Base-by-base conservation (phyloP, 35 echinoderm and acorn worm genomes). In the Acanthaster planci region DNA sequence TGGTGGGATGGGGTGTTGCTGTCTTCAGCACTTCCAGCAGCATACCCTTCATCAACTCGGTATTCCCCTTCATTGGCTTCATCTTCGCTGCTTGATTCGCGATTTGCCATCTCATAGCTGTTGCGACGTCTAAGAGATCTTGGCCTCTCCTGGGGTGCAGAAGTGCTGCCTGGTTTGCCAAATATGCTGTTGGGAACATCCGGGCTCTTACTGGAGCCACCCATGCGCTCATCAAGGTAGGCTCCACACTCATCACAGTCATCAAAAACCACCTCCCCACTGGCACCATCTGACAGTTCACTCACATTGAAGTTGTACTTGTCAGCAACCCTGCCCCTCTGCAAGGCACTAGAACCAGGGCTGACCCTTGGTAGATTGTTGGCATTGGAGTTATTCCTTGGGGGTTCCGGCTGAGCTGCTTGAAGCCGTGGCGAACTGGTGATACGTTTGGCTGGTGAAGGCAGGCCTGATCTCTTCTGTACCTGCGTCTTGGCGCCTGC, bases 101-200 rank as follows among this genome's bases (percentile, higher is more conserved):
- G 86, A 80, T 97, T 97, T 75, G 94, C 94, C 78, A 93, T 68
- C 51, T 97, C 94, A 80, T 97, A 97, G 55, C 94, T 97, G 76
- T 93, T 97, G 19, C 94, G 83, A 60, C 94, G 85, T 78, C 94
- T 86, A 38, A 81, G 39, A 17, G 38, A 55, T 6, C 89, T 37
- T 51, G 79, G 37, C 37, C 76, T 39, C 77, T 78, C 57, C 55
- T 47, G 36, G 50, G 75, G 55, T 38, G 23, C n/a, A 21, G 67
- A 51, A 9, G 58, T 36, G 29, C 83, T 89, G 39, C 44, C 60
- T 23, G 78, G 84, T 82, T 83, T 87, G 32, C 51, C 34, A 5
- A 57, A 44, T 1, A 19, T 37, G 1, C 59, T 35, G 9, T 12
- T 51, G 14, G 29, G 23, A 14, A 10, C 81, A 2, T 53, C 51